Evolutionary conservation across 2,888 invertebrate species (phyloP).

Genomic region (Empis livida): DNA sequence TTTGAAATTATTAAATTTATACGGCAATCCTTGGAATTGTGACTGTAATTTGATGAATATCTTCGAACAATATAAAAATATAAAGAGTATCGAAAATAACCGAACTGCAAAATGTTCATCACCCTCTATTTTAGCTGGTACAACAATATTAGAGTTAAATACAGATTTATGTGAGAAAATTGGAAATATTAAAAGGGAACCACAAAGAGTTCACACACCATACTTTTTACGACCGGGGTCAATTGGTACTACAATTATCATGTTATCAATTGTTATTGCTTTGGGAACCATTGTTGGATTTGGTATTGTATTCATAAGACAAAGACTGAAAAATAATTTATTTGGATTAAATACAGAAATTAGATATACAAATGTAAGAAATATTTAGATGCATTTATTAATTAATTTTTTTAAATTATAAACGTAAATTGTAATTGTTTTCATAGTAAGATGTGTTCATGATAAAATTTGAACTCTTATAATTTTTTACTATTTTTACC

Average conservation of each 20-base stretch:
- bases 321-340: no score
- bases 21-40: constrained; percentile 52
- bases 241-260: no score
- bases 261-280: no score
- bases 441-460: no score
- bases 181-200: not conserved
- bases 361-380: no score
- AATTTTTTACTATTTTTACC: no score
- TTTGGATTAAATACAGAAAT: no score
- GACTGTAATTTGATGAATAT: constrained; percentile 39
- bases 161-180: constrained; percentile 5
- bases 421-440: no score
- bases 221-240: constrained; percentile 1
- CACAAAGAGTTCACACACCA: not conserved
- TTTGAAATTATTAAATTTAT: constrained; percentile 42
- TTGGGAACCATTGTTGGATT: constrained; percentile 15
- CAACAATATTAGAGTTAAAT: constrained; percentile 24
- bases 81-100: not conserved
- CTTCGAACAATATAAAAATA: constrained; percentile 17
- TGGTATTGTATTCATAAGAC: not conserved
- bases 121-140: constrained; percentile 28
- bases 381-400: no score
- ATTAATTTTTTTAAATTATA: no score
- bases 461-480: no score
- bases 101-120: constrained; percentile 25